Percentiles rank a stretch among this genome's conserved stretches.
Evolutionary conservation across 2,797 vertebrate species (phyloP).

Genomic region (Eleutherodactylus coqui): DNA sequence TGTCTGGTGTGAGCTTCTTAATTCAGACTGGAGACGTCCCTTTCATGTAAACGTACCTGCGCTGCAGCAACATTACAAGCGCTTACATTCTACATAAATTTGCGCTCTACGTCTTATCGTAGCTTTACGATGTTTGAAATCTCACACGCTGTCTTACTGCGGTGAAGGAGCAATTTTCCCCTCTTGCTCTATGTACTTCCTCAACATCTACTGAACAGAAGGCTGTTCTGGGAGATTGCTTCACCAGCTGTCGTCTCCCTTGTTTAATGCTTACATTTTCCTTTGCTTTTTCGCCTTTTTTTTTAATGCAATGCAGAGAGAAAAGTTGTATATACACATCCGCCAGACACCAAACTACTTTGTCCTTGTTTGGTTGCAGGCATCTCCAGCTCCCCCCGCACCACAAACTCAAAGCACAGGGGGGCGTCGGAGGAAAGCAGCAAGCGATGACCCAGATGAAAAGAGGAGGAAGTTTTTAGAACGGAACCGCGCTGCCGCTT

Average conservation of each 20-base stretch:
- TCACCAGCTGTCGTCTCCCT: conserved; percentile 42
- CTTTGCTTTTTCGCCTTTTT: not conserved
- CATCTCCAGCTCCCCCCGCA: conserved; percentile 87
- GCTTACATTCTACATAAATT: conserved; percentile 8
- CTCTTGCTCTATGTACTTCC: conserved; percentile 33
- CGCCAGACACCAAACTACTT: conserved; percentile 46
- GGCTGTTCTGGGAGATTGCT: conserved; percentile 43
- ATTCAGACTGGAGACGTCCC: conserved; percentile 24
- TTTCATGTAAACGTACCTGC: not conserved
- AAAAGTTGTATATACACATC: conserved; percentile 21
- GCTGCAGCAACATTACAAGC: not conserved
- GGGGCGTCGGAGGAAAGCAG: conserved; percentile 91
- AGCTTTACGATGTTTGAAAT: conserved; percentile 44
- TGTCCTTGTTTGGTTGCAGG: conserved; percentile 73
- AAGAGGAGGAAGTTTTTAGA: conserved; percentile 97
- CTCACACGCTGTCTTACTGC: not conserved
- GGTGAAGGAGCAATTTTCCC: conserved; percentile 17
- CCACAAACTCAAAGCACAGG: conserved; percentile 91
- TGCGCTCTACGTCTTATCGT: conserved; percentile 5
- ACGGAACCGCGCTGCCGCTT: conserved; percentile 92
- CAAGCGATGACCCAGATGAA: conserved; percentile 95
- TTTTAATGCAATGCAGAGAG: not conserved
- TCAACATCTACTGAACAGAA: conserved; percentile 43
- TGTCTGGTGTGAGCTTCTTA: not conserved
- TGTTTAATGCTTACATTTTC: conserved; percentile 49